Percentiles rank a stretch among this genome's conserved stretches.
phyloP scores from a whole-genome alignment of 2,113 vertebrate species.

The Tupaia chinensis region DNA sequence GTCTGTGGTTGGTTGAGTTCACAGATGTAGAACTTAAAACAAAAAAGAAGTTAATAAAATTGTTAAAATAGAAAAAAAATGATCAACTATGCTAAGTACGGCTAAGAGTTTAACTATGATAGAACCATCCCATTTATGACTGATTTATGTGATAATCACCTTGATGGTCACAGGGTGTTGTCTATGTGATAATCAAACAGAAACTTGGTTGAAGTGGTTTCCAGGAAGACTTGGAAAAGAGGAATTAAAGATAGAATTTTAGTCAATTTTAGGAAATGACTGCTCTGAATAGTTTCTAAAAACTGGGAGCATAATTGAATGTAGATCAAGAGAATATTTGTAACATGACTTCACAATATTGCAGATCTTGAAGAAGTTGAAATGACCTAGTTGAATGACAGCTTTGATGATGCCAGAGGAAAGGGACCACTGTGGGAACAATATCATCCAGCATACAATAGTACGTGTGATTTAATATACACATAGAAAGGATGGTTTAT shows the following conservation, averaged over 20 bases:
- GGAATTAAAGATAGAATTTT: background rate
- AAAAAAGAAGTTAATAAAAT: background rate
- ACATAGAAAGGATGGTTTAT: background rate
- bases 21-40: background rate
- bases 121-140: background rate
- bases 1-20: no score
- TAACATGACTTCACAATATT: background rate
- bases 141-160: background rate
- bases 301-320: background rate
- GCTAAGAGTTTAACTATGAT: background rate
- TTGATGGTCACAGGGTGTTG: background rate
- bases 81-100: background rate
- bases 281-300: background rate
- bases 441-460: background rate
- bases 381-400: background rate
- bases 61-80: background rate
- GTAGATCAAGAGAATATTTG: background rate
- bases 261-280: background rate
- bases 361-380: background rate
- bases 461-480: background rate
- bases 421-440: background rate
- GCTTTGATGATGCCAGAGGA: background rate
- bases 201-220: background rate
- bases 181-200: background rate
- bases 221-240: background rate